These are phyloP conservation scores for Euplexia lucipara DNA, from an alignment of 2,888 invertebrate species.

Conservation along the genomic window DNA sequence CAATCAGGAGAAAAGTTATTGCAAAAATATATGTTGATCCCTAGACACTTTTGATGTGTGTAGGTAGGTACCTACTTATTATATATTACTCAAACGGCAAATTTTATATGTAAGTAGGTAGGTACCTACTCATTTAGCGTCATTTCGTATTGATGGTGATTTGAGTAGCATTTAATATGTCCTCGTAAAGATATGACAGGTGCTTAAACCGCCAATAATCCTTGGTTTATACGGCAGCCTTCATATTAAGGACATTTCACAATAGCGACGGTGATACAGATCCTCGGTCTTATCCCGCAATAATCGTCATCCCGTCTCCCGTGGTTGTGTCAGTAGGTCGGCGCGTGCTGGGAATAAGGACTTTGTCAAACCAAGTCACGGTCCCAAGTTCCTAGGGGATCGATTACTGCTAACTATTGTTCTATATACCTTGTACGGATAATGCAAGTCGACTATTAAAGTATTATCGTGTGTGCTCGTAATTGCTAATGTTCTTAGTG, in stretches of 20 bases:
- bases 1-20: too few relatives aligned
- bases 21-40: too few relatives aligned
- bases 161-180: constrained; percentile 20
- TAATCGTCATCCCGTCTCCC: constrained; percentile 38
- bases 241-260: constrained; percentile 44
- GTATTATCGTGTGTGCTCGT: constrained; percentile 28
- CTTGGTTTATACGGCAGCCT: constrained; percentile 31
- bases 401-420: constrained; percentile 46
- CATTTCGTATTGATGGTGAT: constrained; percentile 22
- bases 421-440: constrained; percentile 14
- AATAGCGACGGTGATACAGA: constrained; percentile 38
- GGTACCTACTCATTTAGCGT: not conserved
- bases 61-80: not conserved
- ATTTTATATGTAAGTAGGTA: too few relatives aligned
- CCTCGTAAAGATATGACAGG: constrained; percentile 23
- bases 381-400: constrained; percentile 37
- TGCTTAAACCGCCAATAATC: constrained; percentile 27
- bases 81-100: not conserved
- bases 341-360: constrained; percentile 75
- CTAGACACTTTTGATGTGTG: too few relatives aligned
- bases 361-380: constrained; percentile 3
- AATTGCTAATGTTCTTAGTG: constrained; percentile 15
- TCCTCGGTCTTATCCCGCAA: constrained; percentile 64
- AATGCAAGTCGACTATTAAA: constrained; percentile 13
- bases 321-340: constrained; percentile 78